phyloP scores from a whole-genome alignment of 2,797 vertebrate species.

The Girardinus metallicus region DNA sequence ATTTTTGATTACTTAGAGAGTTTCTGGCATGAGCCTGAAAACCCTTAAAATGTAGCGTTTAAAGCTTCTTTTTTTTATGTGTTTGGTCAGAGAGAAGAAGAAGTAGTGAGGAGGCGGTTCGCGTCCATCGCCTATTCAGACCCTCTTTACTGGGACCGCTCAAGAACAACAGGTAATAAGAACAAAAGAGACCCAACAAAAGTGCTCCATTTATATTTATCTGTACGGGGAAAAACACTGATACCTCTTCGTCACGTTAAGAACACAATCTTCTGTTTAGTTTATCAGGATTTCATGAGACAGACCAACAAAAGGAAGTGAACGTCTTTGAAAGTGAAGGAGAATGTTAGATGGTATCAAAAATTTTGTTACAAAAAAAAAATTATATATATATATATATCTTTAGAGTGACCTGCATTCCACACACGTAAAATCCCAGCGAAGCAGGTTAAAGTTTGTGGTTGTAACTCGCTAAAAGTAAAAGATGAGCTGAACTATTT shows the following conservation, averaged over 20 bases:
- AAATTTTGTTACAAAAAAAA: not conserved
- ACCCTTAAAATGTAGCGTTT: not conserved
- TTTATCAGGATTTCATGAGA: not conserved
- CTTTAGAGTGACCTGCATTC: not conserved
- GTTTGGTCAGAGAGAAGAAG: constrained; percentile 85
- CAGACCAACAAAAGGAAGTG: not conserved
- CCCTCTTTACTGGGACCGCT: constrained; percentile 76
- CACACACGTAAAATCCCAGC: not conserved
- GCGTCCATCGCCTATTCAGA: constrained; percentile 86
- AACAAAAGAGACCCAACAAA: not conserved
- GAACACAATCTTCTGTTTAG: not conserved
- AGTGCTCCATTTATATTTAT: not conserved
- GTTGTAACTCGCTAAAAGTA: not conserved
- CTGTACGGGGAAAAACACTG: not conserved
- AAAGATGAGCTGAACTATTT: not conserved
- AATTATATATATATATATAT: no score
- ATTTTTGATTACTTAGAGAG: not conserved
- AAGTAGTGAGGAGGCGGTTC: constrained; percentile 88
- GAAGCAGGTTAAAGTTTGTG: not conserved
- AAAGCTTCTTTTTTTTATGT: constrained; percentile 18
- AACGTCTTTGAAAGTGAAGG: not conserved
- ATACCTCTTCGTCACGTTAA: not conserved
- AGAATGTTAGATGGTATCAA: not conserved
- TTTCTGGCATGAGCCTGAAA: not conserved
- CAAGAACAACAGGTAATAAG: constrained; percentile 65